Conservation (phyloP, 1,140 invertebrate species). For the Magallana gigas region DNA sequence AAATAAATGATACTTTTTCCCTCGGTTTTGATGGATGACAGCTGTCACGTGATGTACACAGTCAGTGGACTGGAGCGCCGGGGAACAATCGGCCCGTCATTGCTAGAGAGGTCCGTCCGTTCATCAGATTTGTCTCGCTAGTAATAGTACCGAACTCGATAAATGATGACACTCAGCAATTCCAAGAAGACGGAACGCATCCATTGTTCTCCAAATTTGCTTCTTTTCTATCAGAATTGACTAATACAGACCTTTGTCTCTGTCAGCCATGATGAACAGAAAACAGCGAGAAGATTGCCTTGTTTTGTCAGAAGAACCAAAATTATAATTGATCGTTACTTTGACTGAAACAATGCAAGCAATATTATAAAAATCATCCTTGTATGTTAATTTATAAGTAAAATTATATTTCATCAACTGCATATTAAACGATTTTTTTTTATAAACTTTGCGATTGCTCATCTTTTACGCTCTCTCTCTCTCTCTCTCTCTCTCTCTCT, state of each 20-base stretch:
- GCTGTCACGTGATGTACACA: too few species aligned
- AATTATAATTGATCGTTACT: not conserved
- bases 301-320: not conserved
- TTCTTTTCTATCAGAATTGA: not conserved
- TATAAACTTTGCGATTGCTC: not conserved
- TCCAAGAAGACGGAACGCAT: not conserved
- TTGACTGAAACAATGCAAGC: not conserved
- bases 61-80: too few species aligned
- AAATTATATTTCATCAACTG: not conserved
- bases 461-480: too few species aligned
- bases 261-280: not conserved
- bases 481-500: too few species aligned
- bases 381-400: not conserved
- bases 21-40: too few species aligned
- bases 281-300: not conserved
- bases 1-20: too few species aligned
- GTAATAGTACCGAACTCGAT: not conserved
- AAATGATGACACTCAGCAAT: not conserved
- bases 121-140: not conserved
- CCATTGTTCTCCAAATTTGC: not conserved
- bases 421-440: not conserved
- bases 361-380: not conserved
- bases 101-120: too few species aligned
- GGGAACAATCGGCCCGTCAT: too few species aligned
- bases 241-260: not conserved